phyloP scores from a whole-genome alignment of 2,888 invertebrate genomes.

The Cabera pusaria region DNA sequence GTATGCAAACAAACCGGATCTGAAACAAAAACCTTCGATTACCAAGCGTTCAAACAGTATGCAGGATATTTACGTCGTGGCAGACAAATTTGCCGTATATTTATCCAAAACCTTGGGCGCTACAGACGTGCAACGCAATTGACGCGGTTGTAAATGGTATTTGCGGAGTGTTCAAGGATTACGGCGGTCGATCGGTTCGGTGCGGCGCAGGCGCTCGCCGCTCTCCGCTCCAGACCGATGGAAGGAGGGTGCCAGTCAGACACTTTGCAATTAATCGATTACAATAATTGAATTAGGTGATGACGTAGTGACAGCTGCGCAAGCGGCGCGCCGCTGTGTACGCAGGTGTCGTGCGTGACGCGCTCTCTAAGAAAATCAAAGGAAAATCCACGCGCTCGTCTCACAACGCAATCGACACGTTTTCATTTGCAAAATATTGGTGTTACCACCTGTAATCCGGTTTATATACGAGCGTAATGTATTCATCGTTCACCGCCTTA shows the following conservation, averaged over 20 bases:
- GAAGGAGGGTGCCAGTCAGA: slow-evolving; percentile 54
- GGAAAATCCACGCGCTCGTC: slow-evolving; percentile 62
- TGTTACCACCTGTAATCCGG: slow-evolving; percentile 57
- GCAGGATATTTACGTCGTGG: slow-evolving; percentile 26
- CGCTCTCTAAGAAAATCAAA: slow-evolving; percentile 69
- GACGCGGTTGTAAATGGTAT: slow-evolving; percentile 36
- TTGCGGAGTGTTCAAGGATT: slow-evolving; percentile 48
- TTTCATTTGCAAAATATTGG: slow-evolving; percentile 62
- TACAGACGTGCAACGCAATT: slow-evolving; percentile 43
- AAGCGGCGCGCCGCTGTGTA: slow-evolving; percentile 59
- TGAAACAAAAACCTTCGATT: slow-evolving; percentile 29
- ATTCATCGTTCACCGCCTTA: slow-evolving; percentile 28
- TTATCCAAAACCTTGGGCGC: slow-evolving; percentile 43
- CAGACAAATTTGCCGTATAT: slow-evolving; percentile 36
- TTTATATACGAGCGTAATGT: slow-evolving; percentile 31
- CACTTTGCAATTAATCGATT: slow-evolving; percentile 72
- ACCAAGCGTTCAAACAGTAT: slow-evolving; percentile 19
- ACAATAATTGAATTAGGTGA: slow-evolving; percentile 66
- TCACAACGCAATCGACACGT: slow-evolving; percentile 48
- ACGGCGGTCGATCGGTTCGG: slow-evolving; percentile 21
- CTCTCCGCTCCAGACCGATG: slow-evolving; percentile 47
- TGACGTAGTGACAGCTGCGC: slow-evolving; percentile 76
- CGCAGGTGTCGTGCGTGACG: slow-evolving; percentile 64
- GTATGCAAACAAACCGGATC: slow-evolving; percentile 17
- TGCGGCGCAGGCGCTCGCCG: slow-evolving; percentile 25